These are phyloP conservation scores for Sitophilus oryzae DNA, from an alignment of 1,140 invertebrate species.

Conservation along the genomic window DNA sequence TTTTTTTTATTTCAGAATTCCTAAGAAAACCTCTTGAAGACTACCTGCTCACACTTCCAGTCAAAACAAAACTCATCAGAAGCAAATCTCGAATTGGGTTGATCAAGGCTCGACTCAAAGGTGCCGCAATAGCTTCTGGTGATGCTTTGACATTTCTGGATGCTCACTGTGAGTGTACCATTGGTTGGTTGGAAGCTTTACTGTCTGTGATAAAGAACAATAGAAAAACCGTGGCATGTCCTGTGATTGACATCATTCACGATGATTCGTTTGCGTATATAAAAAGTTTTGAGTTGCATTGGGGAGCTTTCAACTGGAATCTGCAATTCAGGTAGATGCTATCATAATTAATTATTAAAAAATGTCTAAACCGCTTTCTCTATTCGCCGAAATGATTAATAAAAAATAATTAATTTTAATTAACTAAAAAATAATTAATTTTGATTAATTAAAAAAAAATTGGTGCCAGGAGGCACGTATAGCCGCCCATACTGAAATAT, in stretches of 20 bases:
- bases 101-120: constrained; percentile 79
- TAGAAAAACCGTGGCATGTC: constrained; percentile 75
- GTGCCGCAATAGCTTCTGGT: constrained; percentile 70
- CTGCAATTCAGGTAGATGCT: constrained; percentile 73
- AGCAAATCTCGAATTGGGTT: constrained; percentile 69
- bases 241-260: constrained; percentile 92
- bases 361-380: too few relatives aligned
- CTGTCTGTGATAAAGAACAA: constrained; percentile 69
- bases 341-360: too few relatives aligned
- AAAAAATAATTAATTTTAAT: too few relatives aligned
- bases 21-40: constrained; percentile 71
- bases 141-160: constrained; percentile 85
- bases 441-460: too few relatives aligned
- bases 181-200: constrained; percentile 85
- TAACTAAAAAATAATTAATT: too few relatives aligned
- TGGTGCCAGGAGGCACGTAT: too few relatives aligned
- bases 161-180: constrained; percentile 89
- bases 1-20: constrained; percentile 55
- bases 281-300: constrained; percentile 84
- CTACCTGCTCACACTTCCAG: constrained; percentile 62
- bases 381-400: too few relatives aligned
- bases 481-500: too few relatives aligned
- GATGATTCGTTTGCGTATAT: constrained; percentile 90
- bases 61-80: constrained; percentile 63
- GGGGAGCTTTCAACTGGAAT: constrained; percentile 97